phyloP scores from a whole-genome alignment of 2,113 vertebrate genomes.

The Forbesichthys papilliferus region DNA sequence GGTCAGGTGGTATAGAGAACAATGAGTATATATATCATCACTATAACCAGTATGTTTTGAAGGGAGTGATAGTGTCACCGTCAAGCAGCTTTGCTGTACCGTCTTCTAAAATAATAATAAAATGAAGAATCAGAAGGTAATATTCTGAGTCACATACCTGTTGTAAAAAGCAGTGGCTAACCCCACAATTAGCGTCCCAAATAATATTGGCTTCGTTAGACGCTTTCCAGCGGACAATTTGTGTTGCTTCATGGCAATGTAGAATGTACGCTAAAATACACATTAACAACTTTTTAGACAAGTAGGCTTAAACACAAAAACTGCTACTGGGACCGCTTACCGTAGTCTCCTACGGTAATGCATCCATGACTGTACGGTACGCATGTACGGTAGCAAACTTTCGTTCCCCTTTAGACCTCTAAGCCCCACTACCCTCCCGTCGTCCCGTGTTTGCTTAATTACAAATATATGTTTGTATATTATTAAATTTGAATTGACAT shows the following conservation, averaged over 20 bases:
- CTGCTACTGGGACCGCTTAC: constrained; percentile 5
- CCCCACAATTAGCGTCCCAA: constrained; percentile 66
- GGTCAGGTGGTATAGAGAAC: background rate
- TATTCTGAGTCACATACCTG: constrained; percentile 53
- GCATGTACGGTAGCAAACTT: constrained; percentile 18
- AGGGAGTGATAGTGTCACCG: background rate
- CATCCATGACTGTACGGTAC: background rate
- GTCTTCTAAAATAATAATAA: background rate
- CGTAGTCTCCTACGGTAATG: no score
- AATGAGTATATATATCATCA: background rate
- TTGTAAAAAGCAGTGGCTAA: constrained; percentile 69
- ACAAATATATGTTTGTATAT: background rate
- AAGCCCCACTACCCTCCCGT: background rate
- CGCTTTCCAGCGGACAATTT: constrained; percentile 66
- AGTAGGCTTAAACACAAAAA: background rate
- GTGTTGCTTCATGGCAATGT: constrained; percentile 55
- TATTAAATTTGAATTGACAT: background rate
- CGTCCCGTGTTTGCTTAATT: background rate
- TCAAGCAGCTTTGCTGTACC: background rate
- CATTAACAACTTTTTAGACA: no score
- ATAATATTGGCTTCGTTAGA: constrained; percentile 69
- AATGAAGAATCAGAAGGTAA: background rate
- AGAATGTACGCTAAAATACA: background rate
- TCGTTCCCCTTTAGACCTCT: constrained; percentile 9
- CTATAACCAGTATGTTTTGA: background rate